Evolutionary conservation across 2,797 vertebrate genomes (phyloP), one percentile per base, ranked within the genome.

Genomic region (Lophotriccus pileatus): DNA sequence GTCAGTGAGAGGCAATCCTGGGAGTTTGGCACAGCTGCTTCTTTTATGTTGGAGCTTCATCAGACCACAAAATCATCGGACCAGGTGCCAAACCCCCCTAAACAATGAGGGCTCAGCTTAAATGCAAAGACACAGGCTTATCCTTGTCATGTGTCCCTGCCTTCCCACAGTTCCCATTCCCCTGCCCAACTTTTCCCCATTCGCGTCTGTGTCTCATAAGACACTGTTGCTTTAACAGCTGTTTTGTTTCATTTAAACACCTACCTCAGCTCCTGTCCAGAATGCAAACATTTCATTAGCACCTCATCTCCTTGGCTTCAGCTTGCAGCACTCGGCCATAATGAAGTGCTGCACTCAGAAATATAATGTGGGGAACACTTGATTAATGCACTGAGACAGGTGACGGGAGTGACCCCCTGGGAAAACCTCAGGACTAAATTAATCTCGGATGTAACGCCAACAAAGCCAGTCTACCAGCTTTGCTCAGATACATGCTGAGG

Each of bases 261-360:
- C 95, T 96, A 94, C 94, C 87, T 96, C 91, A 90, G 85, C 93
- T 93, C 83, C 87, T 89, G 74, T 91, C 93, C 91, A 91, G 92
- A 95, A 96, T 3, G 74, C 74, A 95, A 96, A 93, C 95, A 90
- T 97, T 97, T 94, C 89, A 91, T 97, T 95, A 96, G 85, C 91
- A 94, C 95, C 89, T 96, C 95, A 94, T 97, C 95, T 95, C 83
- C 89, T 93, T 90, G 85, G 91, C 95, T 93, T 95, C 86, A 89
- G 74, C 91, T 84, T 2, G 17, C 47, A 90, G 89, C 92, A 96
- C 94, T 96, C 28, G 76, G 76, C 91, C 70, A 17, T 96, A 94
- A 97, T 96, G 95, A 96, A 93, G 94, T 96, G 94, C 92, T 84
- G 84, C 64, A 44, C 90, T 96, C 88, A 79, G 70, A 90, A 95